phyloP scores from a whole-genome alignment of 2,888 invertebrate genomes.

The Thera obeliscata region DNA sequence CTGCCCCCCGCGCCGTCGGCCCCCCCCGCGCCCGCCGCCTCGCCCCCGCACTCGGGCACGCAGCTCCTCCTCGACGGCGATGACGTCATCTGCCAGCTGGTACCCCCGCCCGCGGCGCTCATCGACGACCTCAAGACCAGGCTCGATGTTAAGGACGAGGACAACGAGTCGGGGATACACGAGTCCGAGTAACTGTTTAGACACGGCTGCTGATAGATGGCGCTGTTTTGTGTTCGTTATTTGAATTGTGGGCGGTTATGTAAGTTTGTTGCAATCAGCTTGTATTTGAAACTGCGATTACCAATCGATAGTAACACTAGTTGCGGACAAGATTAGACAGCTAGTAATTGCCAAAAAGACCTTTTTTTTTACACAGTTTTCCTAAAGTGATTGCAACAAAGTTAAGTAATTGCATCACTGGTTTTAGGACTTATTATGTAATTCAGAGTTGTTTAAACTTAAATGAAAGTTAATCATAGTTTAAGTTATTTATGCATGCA shows the following conservation, averaged over 20 bases:
- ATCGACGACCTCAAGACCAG: slow-evolving; percentile 75
- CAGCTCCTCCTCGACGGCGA: slow-evolving; percentile 65
- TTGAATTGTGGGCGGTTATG: neutral
- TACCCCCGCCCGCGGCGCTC: slow-evolving; percentile 67
- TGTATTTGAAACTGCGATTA: neutral
- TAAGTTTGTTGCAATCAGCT: neutral
- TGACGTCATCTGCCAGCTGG: slow-evolving; percentile 70
- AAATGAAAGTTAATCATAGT: too few relatives aligned
- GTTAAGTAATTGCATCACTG: neutral
- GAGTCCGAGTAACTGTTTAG: slow-evolving; percentile 65
- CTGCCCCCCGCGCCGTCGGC: slow-evolving; percentile 35
- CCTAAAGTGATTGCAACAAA: neutral
- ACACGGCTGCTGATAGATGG: neutral
- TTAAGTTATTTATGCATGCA: too few relatives aligned
- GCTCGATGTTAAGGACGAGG: slow-evolving; percentile 77
- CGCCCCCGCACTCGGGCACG: slow-evolving; percentile 48
- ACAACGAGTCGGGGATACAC: slow-evolving; percentile 79
- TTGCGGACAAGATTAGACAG: too few relatives aligned
- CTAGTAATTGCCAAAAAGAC: too few relatives aligned
- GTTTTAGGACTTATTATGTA: neutral
- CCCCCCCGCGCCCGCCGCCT: slow-evolving; percentile 15
- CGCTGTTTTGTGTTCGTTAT: neutral
- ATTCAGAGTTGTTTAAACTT: too few relatives aligned
- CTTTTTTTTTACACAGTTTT: neutral
- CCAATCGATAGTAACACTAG: too few relatives aligned